phyloP scores from a whole-genome alignment of 2,888 invertebrate genomes.

The Dusona sp. region DNA sequence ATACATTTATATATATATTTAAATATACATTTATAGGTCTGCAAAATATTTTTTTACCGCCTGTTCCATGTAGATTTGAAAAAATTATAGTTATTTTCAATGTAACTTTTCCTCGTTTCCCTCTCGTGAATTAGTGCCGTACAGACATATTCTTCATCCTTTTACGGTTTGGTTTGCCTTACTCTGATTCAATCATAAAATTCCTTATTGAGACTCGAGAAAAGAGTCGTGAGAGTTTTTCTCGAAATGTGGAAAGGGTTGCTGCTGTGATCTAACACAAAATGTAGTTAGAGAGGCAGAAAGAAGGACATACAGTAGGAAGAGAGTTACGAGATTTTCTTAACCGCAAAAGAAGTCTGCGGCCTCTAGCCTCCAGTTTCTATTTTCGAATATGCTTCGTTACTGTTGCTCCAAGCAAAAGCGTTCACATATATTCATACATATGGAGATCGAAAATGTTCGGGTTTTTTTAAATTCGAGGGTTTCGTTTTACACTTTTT shows the following conservation, averaged over 20 bases:
- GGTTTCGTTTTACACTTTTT: background rate
- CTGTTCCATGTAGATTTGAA: background rate
- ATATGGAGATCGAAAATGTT: background rate
- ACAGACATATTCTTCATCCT: slow-evolving; percentile 41
- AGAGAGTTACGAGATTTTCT: slow-evolving; percentile 45
- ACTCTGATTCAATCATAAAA: slow-evolving; percentile 47
- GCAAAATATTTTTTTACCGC: background rate
- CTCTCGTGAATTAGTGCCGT: background rate
- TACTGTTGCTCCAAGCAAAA: slow-evolving; percentile 4
- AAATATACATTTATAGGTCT: background rate
- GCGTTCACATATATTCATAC: background rate
- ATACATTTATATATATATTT: no score
- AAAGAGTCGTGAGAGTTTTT: slow-evolving; percentile 35
- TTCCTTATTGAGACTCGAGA: slow-evolving; percentile 60
- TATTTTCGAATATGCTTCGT: slow-evolving; percentile 56
- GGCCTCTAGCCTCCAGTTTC: slow-evolving; percentile 55
- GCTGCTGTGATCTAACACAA: slow-evolving; percentile 44
- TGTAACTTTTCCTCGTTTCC: background rate
- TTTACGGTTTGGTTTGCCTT: slow-evolving; percentile 42
- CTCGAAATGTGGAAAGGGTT: slow-evolving; percentile 37
- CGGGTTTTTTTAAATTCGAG: background rate
- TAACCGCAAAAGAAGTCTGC: slow-evolving; percentile 30
- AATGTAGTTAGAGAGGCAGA: background rate
- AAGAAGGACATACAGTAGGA: slow-evolving; percentile 34
- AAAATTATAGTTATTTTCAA: slow-evolving; percentile 21